Conservation (phyloP, 1,140 invertebrate species). For the Zaprionus vittiger region DNA sequence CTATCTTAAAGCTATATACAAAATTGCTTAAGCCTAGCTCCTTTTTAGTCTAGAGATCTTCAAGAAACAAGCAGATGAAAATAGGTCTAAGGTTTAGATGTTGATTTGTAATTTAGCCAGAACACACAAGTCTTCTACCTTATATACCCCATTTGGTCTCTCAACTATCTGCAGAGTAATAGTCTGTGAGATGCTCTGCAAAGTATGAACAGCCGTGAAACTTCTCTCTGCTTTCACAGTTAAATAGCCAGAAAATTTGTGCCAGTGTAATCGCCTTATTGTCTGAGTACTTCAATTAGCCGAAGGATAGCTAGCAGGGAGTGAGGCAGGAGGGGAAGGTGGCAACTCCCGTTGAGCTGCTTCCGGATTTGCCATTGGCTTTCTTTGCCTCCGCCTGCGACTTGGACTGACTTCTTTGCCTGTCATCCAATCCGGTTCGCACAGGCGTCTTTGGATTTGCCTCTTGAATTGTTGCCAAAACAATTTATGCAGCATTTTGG, state of each 20-base stretch:
- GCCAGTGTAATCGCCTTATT: slow-evolving; percentile 16
- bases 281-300: slow-evolving; percentile 33
- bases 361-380: slow-evolving; percentile 18
- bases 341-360: neutral
- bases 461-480: slow-evolving; percentile 74
- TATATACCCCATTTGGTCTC: neutral
- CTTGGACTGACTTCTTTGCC: slow-evolving; percentile 30
- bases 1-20: neutral
- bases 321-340: neutral
- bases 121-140: too few relatives aligned
- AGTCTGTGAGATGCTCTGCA: neutral
- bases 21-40: neutral
- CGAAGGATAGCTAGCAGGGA: neutral
- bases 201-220: neutral
- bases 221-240: slow-evolving; percentile 8
- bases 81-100: neutral
- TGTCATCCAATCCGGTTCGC: slow-evolving; percentile 36
- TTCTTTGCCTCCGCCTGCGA: slow-evolving; percentile 7
- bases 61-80: neutral
- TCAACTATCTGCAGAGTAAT: neutral
- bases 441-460: slow-evolving; percentile 18
- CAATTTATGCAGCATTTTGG: slow-evolving; percentile 67
- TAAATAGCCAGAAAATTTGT: slow-evolving; percentile 11
- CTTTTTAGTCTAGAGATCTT: neutral
- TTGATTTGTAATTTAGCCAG: too few relatives aligned